Evolutionary conservation across 2,113 vertebrate species (phyloP), one percentile per base, ranked within the genome.

Genomic region (Tyto alba): DNA sequence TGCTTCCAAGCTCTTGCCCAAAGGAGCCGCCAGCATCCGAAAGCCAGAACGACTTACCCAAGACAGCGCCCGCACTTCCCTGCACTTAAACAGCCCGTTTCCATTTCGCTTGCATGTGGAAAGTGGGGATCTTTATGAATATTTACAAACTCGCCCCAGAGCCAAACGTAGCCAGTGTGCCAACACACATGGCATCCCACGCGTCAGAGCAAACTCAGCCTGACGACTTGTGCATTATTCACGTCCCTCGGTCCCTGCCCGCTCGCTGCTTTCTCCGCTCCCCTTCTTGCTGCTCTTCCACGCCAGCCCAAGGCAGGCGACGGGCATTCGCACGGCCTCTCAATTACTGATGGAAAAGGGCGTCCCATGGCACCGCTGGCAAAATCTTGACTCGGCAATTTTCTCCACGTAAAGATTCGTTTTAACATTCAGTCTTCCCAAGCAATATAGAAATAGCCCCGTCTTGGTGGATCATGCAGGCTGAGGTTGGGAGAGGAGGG

Each of bases 391-490:
- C 67, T 57, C 29, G 48, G 32, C 74, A 45, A 67, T 73, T 90
- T 95, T 83, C 41, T 59, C 48, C 75, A 71, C 13, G n/a, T 63
- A 88, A 92, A 90, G n/a, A 63, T 38, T 27, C 2, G 1, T 68
- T 93, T 95, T 84, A 93, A 88, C 62, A 36, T 81, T 88, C 75
- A 84, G 23, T 69, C 69, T 85, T 91, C 60, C 88, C 11, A 1
- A 82, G 53, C 56, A 56, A 68, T n/a, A 69, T 4, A 72, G 64
- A 90, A 93, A 91, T 23, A 84, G n/a, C 40, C 90, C 60, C 40
- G 18, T 77, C 79, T 56, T 48, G 69, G 78, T 13, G 3, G 79
- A 91, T 69, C 53, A 27, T 9, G 50, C 32, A 36, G 77, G 48
- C 48, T 40, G 64, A 30, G n/a, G 41, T 47, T 60, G 56, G 48